These are phyloP conservation scores for Ferrisia virgata DNA, from an alignment of 2,888 invertebrate genomes.

Conservation along the genomic window DNA sequence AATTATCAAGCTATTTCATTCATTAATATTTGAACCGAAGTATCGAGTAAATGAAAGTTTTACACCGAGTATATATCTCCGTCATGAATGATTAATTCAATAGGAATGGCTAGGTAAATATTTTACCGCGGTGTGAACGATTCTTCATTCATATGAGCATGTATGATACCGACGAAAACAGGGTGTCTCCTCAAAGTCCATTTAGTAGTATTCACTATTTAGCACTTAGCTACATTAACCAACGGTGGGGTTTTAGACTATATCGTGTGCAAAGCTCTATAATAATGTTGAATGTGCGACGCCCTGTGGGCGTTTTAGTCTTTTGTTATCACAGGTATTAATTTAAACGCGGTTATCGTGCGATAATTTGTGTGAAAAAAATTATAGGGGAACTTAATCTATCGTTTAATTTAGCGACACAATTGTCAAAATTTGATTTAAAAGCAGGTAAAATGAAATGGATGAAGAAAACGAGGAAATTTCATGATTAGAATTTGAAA, in stretches of 20 bases:
- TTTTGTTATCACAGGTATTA: conserved; percentile 14
- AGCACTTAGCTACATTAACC: background rate
- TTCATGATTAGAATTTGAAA: too few relatives aligned
- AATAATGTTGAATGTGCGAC: background rate
- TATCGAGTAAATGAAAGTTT: background rate
- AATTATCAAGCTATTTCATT: background rate
- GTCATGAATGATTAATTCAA: background rate
- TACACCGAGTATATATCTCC: background rate
- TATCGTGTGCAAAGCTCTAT: conserved; percentile 13
- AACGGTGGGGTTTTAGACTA: background rate
- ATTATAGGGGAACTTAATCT: background rate
- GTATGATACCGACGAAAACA: background rate
- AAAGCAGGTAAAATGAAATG: background rate
- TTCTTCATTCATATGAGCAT: background rate
- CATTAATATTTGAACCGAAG: background rate
- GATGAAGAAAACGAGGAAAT: too few relatives aligned
- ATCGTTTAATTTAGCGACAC: background rate
- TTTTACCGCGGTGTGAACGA: background rate
- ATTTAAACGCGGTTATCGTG: background rate
- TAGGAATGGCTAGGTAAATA: background rate
- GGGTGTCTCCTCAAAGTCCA: conserved; percentile 30
- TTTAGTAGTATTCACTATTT: conserved; percentile 7
- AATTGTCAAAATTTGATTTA: background rate
- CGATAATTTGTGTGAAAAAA: background rate
- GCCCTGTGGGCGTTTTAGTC: background rate